Evolutionary conservation across 2,888 invertebrate species (phyloP), one percentile per base, ranked within the genome.

Genomic region (Spodoptera littoralis): DNA sequence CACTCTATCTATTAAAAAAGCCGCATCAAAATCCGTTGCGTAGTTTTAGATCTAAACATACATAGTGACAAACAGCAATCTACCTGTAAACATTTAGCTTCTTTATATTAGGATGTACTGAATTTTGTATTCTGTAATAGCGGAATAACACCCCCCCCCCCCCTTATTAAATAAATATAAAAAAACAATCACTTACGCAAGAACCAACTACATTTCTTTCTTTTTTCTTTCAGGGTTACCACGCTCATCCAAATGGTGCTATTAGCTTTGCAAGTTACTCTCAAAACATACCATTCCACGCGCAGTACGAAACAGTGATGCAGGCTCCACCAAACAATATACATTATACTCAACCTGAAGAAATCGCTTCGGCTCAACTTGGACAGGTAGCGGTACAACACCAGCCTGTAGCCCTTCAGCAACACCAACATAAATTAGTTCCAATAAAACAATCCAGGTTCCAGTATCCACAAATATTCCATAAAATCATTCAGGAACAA

Each of bases 211-310:
- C 18, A 18, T 18, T 18, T 18, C 18, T 18, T 18, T 18, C 18
- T 18, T 18, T 18, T 18, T 18, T 64, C 12, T 89, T 89, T 41
- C 88, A 92, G 93, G 83, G 79, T 22, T 81, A 84, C 59, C 84
- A 85, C 53, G 63, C 72, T 8, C 88, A 89, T 62, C 80, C 83
- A 6, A 89, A 81, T 67, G 88, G 88, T 22, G 90, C 92, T 1
- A 77, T 90, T 2, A 93, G 92, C 79, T 93, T 88, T 73, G 86
- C 92, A 1, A 91, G 87, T 52, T 92, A 90, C 67, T 86, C 89
- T 0, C 88, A 87, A 56, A 86, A 86, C 44, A 82, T 88, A 22
- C 83, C 84, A 3, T n/a, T 44, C 11, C 65, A 36, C 4, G 4
- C n/a, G 9, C 53, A 59, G 11, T 42, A 50, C 22, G 11, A 70